Percentiles rank a stretch among this genome's conserved stretches.
phyloP scores from a whole-genome alignment of 2,113 vertebrate genomes.

The Ginglymostoma cirratum region DNA sequence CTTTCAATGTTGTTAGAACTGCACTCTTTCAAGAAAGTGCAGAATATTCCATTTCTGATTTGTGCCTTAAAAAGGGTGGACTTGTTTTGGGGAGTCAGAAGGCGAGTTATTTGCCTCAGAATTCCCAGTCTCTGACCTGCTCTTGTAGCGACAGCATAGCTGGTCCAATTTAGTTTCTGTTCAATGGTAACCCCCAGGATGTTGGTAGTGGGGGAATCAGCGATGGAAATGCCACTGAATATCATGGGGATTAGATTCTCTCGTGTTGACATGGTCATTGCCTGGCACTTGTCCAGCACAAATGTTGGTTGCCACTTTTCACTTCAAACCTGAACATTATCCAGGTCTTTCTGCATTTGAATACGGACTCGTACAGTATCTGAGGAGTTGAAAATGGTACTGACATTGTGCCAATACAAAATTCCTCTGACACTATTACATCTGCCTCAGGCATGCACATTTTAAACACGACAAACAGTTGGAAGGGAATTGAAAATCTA shows the following conservation, averaged over 20 bases:
- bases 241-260: neutral
- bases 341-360: neutral
- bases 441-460: slow-evolving; percentile 8
- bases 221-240: neutral
- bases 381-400: neutral
- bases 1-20: neutral
- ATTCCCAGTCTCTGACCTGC: neutral
- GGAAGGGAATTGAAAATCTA: slow-evolving; percentile 17
- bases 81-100: neutral
- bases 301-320: neutral
- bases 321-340: neutral
- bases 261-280: neutral
- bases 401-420: neutral
- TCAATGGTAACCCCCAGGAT: neutral
- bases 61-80: neutral
- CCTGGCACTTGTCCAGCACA: neutral
- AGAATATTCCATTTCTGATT: neutral
- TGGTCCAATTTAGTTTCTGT: neutral
- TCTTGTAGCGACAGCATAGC: neutral
- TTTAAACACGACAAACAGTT: slow-evolving; percentile 24
- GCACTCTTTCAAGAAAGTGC: neutral
- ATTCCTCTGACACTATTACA: neutral
- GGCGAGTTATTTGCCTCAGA: neutral
- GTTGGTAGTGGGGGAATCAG: neutral
- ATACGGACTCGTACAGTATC: neutral